Conservation (phyloP, 2,113 vertebrate genomes). For the Hypanus sabinus region DNA sequence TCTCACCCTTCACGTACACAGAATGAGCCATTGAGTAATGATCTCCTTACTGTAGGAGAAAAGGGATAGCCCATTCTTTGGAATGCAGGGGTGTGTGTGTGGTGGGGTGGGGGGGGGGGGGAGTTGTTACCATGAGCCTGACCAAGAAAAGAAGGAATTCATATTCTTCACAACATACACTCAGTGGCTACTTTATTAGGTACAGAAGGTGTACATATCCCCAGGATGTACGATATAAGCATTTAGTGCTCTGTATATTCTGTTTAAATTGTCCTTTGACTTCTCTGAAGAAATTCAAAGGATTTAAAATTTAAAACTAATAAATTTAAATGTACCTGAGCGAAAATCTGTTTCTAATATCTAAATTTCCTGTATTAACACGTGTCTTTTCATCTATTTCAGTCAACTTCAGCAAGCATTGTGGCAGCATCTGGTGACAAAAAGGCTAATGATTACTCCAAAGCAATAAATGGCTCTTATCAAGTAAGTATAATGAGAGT, state of each 20-base stretch:
- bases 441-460: constrained; percentile 6
- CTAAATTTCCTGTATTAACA: neutral
- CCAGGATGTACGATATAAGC: neutral
- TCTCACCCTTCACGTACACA: too few relatives aligned
- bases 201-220: too few relatives aligned
- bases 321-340: neutral
- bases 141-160: too few relatives aligned
- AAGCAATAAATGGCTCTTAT: constrained; percentile 30
- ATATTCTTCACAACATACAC: too few relatives aligned
- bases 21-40: too few relatives aligned
- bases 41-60: too few relatives aligned
- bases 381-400: neutral
- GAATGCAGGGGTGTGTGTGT: too few relatives aligned
- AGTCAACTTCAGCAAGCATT: neutral
- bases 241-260: neutral
- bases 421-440: constrained; percentile 29
- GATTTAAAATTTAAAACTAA: too few relatives aligned
- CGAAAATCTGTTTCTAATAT: neutral
- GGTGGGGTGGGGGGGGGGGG: too few relatives aligned
- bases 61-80: too few relatives aligned
- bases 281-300: neutral
- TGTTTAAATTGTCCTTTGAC: neutral
- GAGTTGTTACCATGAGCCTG: too few relatives aligned
- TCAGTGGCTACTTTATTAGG: too few relatives aligned
- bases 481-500: neutral